Evolutionary conservation across 2,888 invertebrate genomes (phyloP).

Genomic region (Mylabris sibirica): DNA sequence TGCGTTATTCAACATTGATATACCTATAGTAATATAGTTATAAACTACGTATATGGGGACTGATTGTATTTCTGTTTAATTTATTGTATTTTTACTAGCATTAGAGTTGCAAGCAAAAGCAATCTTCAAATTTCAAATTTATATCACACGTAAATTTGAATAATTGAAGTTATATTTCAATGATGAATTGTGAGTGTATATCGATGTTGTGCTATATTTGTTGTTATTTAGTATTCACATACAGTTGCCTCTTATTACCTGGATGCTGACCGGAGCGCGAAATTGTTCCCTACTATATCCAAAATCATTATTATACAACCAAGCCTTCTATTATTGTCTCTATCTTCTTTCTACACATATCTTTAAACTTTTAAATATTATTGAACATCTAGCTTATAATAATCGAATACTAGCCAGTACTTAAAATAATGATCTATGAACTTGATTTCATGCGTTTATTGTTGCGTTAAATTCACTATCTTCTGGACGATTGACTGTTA

Average conservation of each 20-base stretch:
- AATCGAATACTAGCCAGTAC: too few relatives aligned
- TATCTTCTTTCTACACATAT: conserved; percentile 21
- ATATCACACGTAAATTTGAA: conserved; percentile 35
- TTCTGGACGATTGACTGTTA: not conserved
- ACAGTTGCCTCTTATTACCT: conserved; percentile 44
- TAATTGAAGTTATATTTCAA: conserved; percentile 41
- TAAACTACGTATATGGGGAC: not conserved
- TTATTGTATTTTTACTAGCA: not conserved
- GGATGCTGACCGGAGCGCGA: conserved; percentile 50
- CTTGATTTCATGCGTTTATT: conserved; percentile 25
- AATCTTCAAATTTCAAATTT: conserved; percentile 20
- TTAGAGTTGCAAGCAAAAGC: too few relatives aligned
- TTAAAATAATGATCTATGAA: conserved; percentile 21
- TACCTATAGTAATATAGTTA: too few relatives aligned
- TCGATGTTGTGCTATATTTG: not conserved
- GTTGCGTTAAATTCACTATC: not conserved
- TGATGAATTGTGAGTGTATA: conserved; percentile 36
- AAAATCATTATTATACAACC: not conserved
- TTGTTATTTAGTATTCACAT: conserved; percentile 47
- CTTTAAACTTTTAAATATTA: too few relatives aligned
- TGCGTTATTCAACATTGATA: too few relatives aligned
- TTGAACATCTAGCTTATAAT: too few relatives aligned
- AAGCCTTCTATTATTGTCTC: conserved; percentile 32
- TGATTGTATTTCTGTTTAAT: not conserved
- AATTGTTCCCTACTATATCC: conserved; percentile 39